Evolutionary conservation across 2,888 invertebrate species (phyloP).

Genomic region (Chalcis sispes): DNA sequence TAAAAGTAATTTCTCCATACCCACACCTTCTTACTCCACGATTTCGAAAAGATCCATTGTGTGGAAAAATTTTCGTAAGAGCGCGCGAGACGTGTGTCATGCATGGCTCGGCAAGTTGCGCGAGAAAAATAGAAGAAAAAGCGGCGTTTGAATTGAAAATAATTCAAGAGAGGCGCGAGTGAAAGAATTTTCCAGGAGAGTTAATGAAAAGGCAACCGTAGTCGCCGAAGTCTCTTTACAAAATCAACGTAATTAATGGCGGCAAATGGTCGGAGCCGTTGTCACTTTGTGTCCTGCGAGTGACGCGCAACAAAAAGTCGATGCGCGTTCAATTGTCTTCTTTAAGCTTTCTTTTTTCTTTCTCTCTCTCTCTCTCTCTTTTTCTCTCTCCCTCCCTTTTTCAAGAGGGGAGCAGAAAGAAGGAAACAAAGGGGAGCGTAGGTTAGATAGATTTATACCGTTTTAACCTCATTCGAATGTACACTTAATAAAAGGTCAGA

Average conservation of each 20-base stretch:
- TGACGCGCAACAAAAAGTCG: neutral
- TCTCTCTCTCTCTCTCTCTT: neutral
- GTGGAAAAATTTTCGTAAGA: conserved; percentile 3
- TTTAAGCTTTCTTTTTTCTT: neutral
- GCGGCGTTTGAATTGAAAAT: neutral
- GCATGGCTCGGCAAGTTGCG: conserved; percentile 21
- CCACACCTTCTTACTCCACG: neutral
- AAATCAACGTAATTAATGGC: conserved; percentile 37
- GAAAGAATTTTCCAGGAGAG: conserved; percentile 1
- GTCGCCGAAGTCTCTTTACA: conserved; percentile 22
- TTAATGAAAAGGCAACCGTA: conserved; percentile 7
- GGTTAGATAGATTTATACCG: conserved; percentile 7
- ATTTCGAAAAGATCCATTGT: conserved; percentile 4
- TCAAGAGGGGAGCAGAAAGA: neutral
- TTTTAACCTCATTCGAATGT: conserved; percentile 14
- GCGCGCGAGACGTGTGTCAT: conserved; percentile 7
- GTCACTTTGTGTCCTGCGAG: no score
- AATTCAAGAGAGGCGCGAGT: neutral
- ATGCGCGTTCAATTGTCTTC: conserved; percentile 24
- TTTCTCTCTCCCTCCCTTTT: neutral
- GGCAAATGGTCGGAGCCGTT: neutral
- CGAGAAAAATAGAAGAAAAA: no score
- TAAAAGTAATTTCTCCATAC: neutral
- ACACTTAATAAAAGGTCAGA: no score
- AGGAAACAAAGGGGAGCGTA: conserved; percentile 4